Evolutionary conservation across 1,140 invertebrate species (phyloP).

Genomic region (Camponotus floridanus): DNA sequence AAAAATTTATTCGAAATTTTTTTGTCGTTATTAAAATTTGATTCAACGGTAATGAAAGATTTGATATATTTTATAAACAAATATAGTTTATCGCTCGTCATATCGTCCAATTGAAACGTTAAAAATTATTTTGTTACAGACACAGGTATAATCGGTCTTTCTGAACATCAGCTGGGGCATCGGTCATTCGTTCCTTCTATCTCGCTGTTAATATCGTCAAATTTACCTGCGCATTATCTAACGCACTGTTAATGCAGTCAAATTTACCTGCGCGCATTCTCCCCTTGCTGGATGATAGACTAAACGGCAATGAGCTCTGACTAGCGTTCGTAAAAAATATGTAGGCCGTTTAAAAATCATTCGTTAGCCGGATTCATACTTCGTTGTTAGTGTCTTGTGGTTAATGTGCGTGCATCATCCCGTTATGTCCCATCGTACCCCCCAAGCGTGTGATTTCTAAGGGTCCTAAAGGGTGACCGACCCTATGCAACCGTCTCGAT

Average conservation of each 20-base stretch:
- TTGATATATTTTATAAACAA: not conserved
- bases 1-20: not conserved
- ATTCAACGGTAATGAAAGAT: not conserved
- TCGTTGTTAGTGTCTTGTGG: slow-evolving; percentile 38
- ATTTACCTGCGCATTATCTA: slow-evolving; percentile 36
- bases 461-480: slow-evolving; percentile 24
- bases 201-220: slow-evolving; percentile 40
- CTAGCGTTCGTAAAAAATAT: slow-evolving; percentile 37
- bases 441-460: slow-evolving; percentile 11
- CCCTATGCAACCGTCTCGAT: slow-evolving; percentile 21
- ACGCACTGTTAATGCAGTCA: slow-evolving; percentile 47
- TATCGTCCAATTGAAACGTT: slow-evolving; percentile 11
- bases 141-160: slow-evolving; percentile 2
- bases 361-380: slow-evolving; percentile 45
- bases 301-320: not conserved
- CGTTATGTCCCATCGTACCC: slow-evolving; percentile 49
- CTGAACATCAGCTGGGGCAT: not conserved
- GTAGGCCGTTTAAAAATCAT: slow-evolving; percentile 43
- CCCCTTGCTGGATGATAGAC: not conserved
- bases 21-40: not conserved
- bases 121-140: not conserved
- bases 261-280: slow-evolving; percentile 19
- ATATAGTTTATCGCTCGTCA: not conserved
- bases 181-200: not conserved
- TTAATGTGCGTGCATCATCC: slow-evolving; percentile 65